Conservation (phyloP, 1,140 invertebrate genomes). For the Drosophila sp. region DNA sequence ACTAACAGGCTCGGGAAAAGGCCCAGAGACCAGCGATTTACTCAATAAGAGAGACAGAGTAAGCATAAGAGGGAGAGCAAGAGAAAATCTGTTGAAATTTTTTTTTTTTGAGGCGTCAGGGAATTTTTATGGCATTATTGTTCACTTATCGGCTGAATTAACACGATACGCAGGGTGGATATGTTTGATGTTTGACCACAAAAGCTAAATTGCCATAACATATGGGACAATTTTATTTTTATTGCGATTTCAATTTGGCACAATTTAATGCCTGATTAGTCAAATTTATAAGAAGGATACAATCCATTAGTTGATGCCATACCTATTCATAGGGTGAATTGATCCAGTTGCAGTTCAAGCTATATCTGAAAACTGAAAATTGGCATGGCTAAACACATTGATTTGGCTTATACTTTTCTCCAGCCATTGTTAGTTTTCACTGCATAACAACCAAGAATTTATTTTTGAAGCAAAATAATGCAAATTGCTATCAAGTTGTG, state of each 20-base stretch:
- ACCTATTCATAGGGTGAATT: no score
- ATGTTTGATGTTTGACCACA: conserved; percentile 44
- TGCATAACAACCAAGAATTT: no score
- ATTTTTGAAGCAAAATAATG: neutral
- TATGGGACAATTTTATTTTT: conserved; percentile 73
- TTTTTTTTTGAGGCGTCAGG: conserved; percentile 23
- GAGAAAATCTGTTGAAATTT: conserved; percentile 61
- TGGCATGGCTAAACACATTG: no score
- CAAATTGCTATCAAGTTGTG: neutral
- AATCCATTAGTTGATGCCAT: neutral
- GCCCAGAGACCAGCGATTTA: conserved; percentile 1
- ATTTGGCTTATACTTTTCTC: no score
- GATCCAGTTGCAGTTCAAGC: no score
- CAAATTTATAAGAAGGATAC: neutral
- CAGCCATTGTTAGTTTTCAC: no score
- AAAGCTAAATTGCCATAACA: conserved; percentile 69
- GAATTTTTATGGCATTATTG: conserved; percentile 68
- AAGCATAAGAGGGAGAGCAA: neutral
- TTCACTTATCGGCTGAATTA: conserved; percentile 78
- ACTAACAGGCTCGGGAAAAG: conserved; percentile 39
- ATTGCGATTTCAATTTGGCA: conserved; percentile 42
- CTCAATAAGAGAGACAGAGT: neutral
- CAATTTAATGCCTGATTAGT: conserved; percentile 68
- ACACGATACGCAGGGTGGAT: conserved; percentile 54
- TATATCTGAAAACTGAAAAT: no score